Base-by-base conservation (phyloP, 2,113 vertebrate species). In the Cynopterus brachyotis region DNA sequence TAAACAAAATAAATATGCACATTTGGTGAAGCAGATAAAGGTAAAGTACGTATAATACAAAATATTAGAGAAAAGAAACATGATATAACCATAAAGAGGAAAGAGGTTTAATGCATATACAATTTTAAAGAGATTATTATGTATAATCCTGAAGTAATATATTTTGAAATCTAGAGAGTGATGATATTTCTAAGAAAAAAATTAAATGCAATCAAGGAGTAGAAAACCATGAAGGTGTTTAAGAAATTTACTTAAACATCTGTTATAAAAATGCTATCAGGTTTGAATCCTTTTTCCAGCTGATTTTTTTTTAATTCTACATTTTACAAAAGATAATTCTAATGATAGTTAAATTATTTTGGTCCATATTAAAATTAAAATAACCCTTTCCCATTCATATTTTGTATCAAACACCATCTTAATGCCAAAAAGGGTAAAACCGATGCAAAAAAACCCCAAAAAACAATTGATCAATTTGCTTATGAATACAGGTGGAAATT, bases 61-160 rank as follows among this genome's bases (percentile, higher is more conserved):
- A 88, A 78, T 70, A 89, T n/a, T 80, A 32, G 66, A 94, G 47
- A 97, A 94, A 47, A 85, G 37, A 93, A 93, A 78, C 35, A 20
- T 19, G 40, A 47, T 59, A 22, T 35, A 85, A 82, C 35, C 50
- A 75, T 59, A 89, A 93, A 82, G 32, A 59, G 53, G 59, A 95
- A 95, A 91, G 32, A 93, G 76, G 89, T 83, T 86, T 75, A 85
- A 80, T 83, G 19, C 22, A 64, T 89, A 79, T 67, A 81, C 78
- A 94, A 86, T 75, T 96, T 94, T 81, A 89, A 91, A 86, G 47
- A 91, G 57, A 89, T 83, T 59, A 78, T 28, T 94, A 75, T 47
- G 3, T 47, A 45, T 93, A 95, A 80, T 26, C 88, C 7, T 67
- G 64, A 7, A 70, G 75, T 7, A 96, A 60, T 35, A 87, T 12